A percentile compares a stretch with the other conserved stretches of the same genome.
phyloP scores from a whole-genome alignment of 2,888 invertebrate genomes.

The Anodontia alba region DNA sequence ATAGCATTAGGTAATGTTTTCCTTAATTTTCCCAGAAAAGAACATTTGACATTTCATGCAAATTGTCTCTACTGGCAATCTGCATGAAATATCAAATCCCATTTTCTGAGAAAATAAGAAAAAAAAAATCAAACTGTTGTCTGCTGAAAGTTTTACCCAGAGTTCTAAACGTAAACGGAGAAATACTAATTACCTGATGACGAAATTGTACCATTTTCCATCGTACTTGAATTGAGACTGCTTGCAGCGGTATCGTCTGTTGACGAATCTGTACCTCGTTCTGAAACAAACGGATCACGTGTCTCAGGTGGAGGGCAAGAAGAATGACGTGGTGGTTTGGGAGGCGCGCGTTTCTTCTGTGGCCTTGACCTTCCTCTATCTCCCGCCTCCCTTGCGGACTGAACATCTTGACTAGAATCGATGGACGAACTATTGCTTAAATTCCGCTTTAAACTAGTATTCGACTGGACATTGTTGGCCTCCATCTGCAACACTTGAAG shows the following conservation, averaged over 20 bases:
- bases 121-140: too few relatives aligned
- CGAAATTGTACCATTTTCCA: not conserved
- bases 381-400: not conserved
- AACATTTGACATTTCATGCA: too few relatives aligned
- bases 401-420: not conserved
- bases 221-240: not conserved
- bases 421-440: not conserved
- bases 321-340: conserved; percentile 55
- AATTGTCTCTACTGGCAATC: too few relatives aligned
- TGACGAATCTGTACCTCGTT: conserved; percentile 24
- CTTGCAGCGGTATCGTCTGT: conserved; percentile 19
- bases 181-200: conserved; percentile 2
- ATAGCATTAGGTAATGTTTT: too few relatives aligned
- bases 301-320: conserved; percentile 56
- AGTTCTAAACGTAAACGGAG: too few relatives aligned
- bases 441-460: conserved; percentile 10
- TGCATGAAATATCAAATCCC: too few relatives aligned
- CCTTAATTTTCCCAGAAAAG: too few relatives aligned
- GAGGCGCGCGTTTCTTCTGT: conserved; percentile 54
- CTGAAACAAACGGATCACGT: conserved; percentile 40
- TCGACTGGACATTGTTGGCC: conserved; percentile 64
- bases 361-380: conserved; percentile 50
- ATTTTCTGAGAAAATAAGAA: too few relatives aligned
- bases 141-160: too few relatives aligned
- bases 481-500: conserved; percentile 74